Evolutionary conservation across 2,113 vertebrate genomes (phyloP).

Genomic region (Fulica atra): DNA sequence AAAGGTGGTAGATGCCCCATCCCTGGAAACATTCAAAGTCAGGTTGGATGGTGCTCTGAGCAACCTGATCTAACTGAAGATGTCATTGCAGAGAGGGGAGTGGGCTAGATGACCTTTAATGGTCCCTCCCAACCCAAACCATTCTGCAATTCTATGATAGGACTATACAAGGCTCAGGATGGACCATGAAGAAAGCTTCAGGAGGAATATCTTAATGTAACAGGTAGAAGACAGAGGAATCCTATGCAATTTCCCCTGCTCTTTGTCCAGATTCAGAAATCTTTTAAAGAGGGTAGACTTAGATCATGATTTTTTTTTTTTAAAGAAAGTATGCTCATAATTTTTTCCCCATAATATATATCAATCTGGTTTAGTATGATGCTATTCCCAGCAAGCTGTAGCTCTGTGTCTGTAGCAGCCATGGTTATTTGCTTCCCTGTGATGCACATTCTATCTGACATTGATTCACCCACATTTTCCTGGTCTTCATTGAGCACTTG

Average conservation of each 20-base stretch:
- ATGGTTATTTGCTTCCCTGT: not conserved
- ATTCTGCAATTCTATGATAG: not conserved
- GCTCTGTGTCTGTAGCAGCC: not conserved
- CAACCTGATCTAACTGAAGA: not conserved
- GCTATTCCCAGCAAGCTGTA: not conserved
- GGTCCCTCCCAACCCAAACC: not conserved
- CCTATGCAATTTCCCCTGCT: not conserved
- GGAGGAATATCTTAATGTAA: not conserved
- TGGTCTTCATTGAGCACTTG: not conserved
- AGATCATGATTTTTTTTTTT: not conserved
- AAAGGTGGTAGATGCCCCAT: too few species aligned
- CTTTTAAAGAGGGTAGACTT: not conserved
- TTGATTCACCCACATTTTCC: not conserved
- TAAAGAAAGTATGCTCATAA: not conserved
- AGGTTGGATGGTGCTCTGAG: fast-evolving
- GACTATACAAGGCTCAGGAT: not conserved
- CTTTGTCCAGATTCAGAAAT: not conserved
- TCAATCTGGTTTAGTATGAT: not conserved
- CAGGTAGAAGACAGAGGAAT: not conserved
- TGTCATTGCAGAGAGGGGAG: not conserved
- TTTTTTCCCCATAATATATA: not conserved
- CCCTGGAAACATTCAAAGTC: not conserved
- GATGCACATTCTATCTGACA: not conserved
- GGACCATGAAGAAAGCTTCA: not conserved
- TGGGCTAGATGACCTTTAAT: not conserved